Evolutionary conservation across 2,113 vertebrate genomes (phyloP).

Genomic region (Hassar affinis): DNA sequence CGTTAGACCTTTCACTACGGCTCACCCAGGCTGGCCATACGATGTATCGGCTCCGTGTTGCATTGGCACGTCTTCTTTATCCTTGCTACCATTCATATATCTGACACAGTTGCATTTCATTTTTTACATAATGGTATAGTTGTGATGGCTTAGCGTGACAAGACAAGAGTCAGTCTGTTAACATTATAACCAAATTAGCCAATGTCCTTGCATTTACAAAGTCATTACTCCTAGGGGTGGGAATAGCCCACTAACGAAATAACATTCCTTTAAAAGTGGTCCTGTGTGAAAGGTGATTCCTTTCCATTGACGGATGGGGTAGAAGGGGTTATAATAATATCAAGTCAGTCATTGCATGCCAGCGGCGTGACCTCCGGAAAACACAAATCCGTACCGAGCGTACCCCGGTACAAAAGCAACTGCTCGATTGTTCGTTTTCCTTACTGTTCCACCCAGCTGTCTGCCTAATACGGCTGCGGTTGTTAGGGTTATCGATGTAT

Average conservation of each 20-base stretch:
- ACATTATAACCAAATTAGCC: background rate
- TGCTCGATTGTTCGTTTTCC: background rate
- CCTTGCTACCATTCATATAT: background rate
- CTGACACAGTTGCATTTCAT: background rate
- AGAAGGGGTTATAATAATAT: too few relatives aligned
- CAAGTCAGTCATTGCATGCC: background rate
- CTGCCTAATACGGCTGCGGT: background rate
- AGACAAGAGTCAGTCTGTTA: background rate
- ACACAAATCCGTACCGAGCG: background rate
- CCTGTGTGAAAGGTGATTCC: background rate
- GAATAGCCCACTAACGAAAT: background rate
- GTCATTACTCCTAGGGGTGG: background rate
- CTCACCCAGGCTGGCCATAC: slow-evolving; percentile 44
- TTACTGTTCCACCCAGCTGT: background rate
- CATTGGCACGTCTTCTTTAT: slow-evolving; percentile 13
- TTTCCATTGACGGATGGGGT: background rate
- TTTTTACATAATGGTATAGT: background rate
- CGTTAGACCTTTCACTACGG: slow-evolving; percentile 60
- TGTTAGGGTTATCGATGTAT: background rate
- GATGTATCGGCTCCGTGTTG: slow-evolving; percentile 7
- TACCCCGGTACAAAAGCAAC: background rate
- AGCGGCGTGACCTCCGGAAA: background rate
- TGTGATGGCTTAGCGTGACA: background rate
- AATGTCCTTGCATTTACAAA: slow-evolving; percentile 8
- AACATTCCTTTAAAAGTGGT: background rate